Evolutionary conservation across 2,113 vertebrate genomes (phyloP), one percentile per base, ranked within the genome.

Genomic region (Xyliphius kryptos): DNA sequence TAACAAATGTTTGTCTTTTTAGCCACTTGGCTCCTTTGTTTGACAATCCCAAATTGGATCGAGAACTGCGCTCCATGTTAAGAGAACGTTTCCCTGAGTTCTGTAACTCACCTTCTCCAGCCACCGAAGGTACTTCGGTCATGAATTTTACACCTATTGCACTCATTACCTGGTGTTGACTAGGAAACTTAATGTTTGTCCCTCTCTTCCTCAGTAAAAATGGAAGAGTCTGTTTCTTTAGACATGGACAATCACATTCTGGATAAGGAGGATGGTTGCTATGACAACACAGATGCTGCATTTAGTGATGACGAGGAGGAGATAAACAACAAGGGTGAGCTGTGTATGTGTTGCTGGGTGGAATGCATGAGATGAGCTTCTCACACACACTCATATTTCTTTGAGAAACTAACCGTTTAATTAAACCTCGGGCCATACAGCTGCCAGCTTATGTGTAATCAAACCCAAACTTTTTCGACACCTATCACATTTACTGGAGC

Each of bases 271-370:
- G 96, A 98, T 13, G 80, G 86, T 76, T 95, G 94, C 88, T 96
- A 97, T 2, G 96, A 98, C 85, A 88, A 83, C 9, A 92, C 93
- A 0, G 96, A 98, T 65, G 95, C 95, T 0, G 86, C 95, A 1
- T 98, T 98, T 78, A 97, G 95, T 1, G 95, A 98, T 0, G 94
- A 98, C 0, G 95, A 98, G 55, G 95, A 98, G 2, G 96, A 98
- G 11, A 56, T 97, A 66, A 91, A 77, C 77, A 92, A 76, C 78
- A 97, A 94, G 89, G 91, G 93, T 94, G 63, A 80, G 78, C n/a
- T n/a, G n/a, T n/a, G n/a, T n/a, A n/a, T n/a, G n/a, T n/a, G n/a
- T n/a, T n/a, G n/a, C n/a, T n/a, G n/a, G n/a, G n/a, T n/a, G n/a
- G n/a, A n/a, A n/a, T n/a, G n/a, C n/a, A n/a, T n/a, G n/a, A n/a